phyloP scores from a whole-genome alignment of 2,797 vertebrate genomes.

The Cryptoprocta ferox region DNA sequence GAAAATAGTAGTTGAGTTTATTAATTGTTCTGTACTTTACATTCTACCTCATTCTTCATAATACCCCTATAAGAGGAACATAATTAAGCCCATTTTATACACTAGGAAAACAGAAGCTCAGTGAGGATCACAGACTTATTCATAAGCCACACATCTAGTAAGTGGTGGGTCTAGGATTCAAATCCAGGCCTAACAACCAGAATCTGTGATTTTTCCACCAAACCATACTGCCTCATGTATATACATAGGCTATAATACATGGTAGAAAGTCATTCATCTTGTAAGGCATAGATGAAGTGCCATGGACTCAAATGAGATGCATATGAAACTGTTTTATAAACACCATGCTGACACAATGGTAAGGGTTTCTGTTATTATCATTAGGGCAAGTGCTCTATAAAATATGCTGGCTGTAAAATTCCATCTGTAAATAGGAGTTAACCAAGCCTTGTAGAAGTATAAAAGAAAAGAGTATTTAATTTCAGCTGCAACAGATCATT shows the following conservation, averaged over 20 bases:
- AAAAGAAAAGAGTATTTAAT: slow-evolving; percentile 52
- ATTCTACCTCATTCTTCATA: not conserved
- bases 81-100: slow-evolving; percentile 56
- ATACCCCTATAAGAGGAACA: slow-evolving; percentile 3
- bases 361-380: slow-evolving; percentile 69
- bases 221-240: slow-evolving; percentile 24
- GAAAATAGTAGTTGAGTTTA: slow-evolving; percentile 27
- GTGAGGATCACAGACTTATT: slow-evolving; percentile 34
- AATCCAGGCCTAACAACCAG: slow-evolving; percentile 32
- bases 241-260: slow-evolving; percentile 43
- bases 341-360: slow-evolving; percentile 55
- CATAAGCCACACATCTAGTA: slow-evolving; percentile 37
- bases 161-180: slow-evolving; percentile 42
- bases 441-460: slow-evolving; percentile 25
- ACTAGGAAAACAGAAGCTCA: slow-evolving; percentile 28
- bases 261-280: slow-evolving; percentile 46
- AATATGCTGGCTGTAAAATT: slow-evolving; percentile 68
- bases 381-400: slow-evolving; percentile 64
- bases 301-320: slow-evolving; percentile 65
- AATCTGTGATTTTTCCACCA: slow-evolving; percentile 39
- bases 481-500: slow-evolving; percentile 65
- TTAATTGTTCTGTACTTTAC: not conserved
- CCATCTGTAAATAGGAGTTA: slow-evolving; percentile 56
- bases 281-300: slow-evolving; percentile 49
- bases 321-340: slow-evolving; percentile 68